These are phyloP conservation scores for Nerophis ophidion DNA, from an alignment of 2,113 vertebrate genomes.

Conservation along the genomic window DNA sequence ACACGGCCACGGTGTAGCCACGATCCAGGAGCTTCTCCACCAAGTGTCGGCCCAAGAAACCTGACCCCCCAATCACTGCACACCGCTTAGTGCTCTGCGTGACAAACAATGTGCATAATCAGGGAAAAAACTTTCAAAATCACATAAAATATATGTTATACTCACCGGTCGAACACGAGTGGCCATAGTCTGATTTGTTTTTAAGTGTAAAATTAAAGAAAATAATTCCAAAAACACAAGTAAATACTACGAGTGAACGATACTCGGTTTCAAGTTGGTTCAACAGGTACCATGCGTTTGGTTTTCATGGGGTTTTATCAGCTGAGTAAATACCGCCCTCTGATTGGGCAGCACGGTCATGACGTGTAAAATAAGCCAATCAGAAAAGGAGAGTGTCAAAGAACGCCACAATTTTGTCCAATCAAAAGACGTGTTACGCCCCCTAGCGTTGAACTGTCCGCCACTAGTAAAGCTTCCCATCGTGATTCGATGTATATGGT, in stretches of 20 bases:
- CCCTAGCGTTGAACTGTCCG: neutral
- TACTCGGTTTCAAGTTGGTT: neutral
- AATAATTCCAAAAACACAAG: neutral
- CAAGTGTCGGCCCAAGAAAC: conserved; percentile 88
- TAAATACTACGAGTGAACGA: neutral
- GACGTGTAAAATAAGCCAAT: conserved; percentile 47
- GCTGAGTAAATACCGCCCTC: conserved; percentile 41
- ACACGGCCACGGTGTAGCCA: conserved; percentile 85
- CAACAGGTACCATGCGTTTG: neutral
- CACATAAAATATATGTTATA: conserved; percentile 7
- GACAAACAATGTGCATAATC: neutral
- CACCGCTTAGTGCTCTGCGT: conserved; percentile 79
- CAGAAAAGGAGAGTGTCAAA: conserved; percentile 40
- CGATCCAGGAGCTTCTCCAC: conserved; percentile 83
- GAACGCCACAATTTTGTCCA: conserved; percentile 56
- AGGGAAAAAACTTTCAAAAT: neutral
- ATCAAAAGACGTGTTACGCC: conserved; percentile 9
- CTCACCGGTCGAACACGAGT: conserved; percentile 74
- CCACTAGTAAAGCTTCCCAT: too few relatives aligned
- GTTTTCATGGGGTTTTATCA: conserved; percentile 32
- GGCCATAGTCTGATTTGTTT: conserved; percentile 46
- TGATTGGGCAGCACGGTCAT: conserved; percentile 52
- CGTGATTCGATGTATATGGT: too few relatives aligned
- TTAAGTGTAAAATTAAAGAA: neutral
- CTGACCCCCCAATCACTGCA: conserved; percentile 86